Conservation (phyloP, 2,888 invertebrate species). For the Agonopterix heracliana region DNA sequence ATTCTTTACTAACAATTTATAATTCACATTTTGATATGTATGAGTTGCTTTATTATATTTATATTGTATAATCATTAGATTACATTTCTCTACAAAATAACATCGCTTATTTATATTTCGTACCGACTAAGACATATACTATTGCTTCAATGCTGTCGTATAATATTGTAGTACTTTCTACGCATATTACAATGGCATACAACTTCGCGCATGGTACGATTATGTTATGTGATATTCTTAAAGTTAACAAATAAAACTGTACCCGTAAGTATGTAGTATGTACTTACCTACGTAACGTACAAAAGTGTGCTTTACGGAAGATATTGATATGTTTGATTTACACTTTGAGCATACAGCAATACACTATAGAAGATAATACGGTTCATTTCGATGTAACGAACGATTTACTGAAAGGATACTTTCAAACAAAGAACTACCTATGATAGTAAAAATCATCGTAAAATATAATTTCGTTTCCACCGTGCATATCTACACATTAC, state of each 20-base stretch:
- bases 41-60: slow-evolving; percentile 40
- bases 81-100: slow-evolving; percentile 40
- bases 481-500: slow-evolving; percentile 3
- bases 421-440: slow-evolving; percentile 8
- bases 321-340: slow-evolving; percentile 25
- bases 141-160: slow-evolving; percentile 33
- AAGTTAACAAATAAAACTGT: slow-evolving; percentile 5
- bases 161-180: not conserved
- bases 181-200: not conserved
- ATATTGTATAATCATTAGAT: slow-evolving; percentile 13
- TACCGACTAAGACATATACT: slow-evolving; percentile 37
- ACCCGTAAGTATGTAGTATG: not conserved
- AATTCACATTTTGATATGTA: slow-evolving; percentile 66
- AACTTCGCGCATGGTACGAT: not conserved
- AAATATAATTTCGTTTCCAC: slow-evolving; percentile 28
- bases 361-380: slow-evolving; percentile 16
- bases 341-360: slow-evolving; percentile 31
- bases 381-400: slow-evolving; percentile 37
- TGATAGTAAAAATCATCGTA: slow-evolving; percentile 34
- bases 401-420: slow-evolving; percentile 13
- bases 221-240: slow-evolving; percentile 11
- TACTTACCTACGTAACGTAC: slow-evolving; percentile 19
- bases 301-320: slow-evolving; percentile 39
- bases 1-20: slow-evolving; percentile 45
- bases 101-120: slow-evolving; percentile 39